Evolutionary conservation across 2,797 vertebrate genomes (phyloP).

Genomic region (Percopsis omiscomaycus): DNA sequence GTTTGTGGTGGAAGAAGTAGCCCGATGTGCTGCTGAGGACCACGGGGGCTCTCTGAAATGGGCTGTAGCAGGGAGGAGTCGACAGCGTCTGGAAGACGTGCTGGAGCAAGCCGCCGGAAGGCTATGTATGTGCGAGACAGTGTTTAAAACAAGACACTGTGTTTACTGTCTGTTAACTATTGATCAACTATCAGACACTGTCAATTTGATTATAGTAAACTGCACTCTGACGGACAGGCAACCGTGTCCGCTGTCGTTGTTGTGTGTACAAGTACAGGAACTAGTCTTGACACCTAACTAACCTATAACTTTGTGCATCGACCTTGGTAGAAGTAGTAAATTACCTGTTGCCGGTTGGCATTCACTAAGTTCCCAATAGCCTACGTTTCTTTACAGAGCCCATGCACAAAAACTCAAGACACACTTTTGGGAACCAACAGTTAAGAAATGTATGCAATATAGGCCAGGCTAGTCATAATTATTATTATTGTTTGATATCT

Average conservation of each 20-base stretch:
- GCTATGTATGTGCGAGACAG: constrained; percentile 72
- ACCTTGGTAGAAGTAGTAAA: background rate
- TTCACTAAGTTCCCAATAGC: too few species aligned
- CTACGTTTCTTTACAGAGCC: too few species aligned
- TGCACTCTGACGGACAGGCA: background rate
- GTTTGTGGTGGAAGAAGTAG: constrained; percentile 82
- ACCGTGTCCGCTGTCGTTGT: background rate
- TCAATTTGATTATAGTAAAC: background rate
- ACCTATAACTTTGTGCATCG: background rate
- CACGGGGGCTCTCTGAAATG: constrained; percentile 68
- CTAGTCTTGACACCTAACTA: too few species aligned
- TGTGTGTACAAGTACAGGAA: background rate
- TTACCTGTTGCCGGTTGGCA: too few species aligned
- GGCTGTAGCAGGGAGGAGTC: constrained; percentile 83
- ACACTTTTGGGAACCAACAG: too few species aligned
- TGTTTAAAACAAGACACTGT: background rate
- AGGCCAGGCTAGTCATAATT: background rate
- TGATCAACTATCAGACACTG: background rate
- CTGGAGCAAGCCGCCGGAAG: constrained; percentile 71
- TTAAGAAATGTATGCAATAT: too few species aligned
- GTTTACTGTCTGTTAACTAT: background rate
- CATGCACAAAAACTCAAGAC: too few species aligned
- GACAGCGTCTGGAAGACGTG: constrained; percentile 75
- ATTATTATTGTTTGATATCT: background rate
- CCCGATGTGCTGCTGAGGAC: constrained; percentile 65